These are phyloP conservation scores for Paralichthys olivaceus DNA, from an alignment of 2,113 vertebrate species.

Conservation along the genomic window DNA sequence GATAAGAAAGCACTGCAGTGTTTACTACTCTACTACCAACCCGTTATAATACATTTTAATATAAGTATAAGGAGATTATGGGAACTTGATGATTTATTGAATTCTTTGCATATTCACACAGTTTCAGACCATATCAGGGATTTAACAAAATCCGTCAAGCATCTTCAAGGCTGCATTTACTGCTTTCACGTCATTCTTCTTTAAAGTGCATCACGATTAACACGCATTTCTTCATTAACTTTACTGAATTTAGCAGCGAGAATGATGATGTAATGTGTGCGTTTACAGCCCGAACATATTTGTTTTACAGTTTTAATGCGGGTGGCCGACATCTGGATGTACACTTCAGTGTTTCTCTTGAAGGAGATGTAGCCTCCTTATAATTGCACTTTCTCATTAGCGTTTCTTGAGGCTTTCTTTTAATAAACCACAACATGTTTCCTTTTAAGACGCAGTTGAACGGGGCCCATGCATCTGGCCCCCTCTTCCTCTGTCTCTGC, in stretches of 20 bases:
- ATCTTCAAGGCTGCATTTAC: constrained; percentile 2
- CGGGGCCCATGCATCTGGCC: constrained; percentile 54
- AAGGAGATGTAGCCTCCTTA: constrained; percentile 32
- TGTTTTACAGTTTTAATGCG: constrained; percentile 23
- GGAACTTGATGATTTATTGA: background rate
- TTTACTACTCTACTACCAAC: background rate
- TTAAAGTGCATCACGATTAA: constrained; percentile 22
- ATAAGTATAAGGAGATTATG: background rate
- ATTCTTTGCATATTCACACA: background rate
- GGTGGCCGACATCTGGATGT: constrained; percentile 59
- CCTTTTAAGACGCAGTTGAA: constrained; percentile 18
- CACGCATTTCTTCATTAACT: constrained; percentile 22
- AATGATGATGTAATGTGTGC: constrained; percentile 11
- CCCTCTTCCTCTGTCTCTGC: constrained; percentile 12
- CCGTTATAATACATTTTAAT: background rate
- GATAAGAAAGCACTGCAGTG: background rate
- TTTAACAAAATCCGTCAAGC: background rate
- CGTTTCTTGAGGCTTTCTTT: background rate
- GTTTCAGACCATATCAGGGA: background rate
- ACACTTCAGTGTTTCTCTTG: constrained; percentile 30
- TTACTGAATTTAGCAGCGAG: constrained; percentile 5
- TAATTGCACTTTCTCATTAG: constrained; percentile 39
- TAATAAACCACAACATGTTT: constrained; percentile 28
- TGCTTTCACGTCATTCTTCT: background rate
- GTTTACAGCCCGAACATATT: constrained; percentile 31